phyloP scores from a whole-genome alignment of 2,797 vertebrate genomes.

The Cyclopterus lumpus region DNA sequence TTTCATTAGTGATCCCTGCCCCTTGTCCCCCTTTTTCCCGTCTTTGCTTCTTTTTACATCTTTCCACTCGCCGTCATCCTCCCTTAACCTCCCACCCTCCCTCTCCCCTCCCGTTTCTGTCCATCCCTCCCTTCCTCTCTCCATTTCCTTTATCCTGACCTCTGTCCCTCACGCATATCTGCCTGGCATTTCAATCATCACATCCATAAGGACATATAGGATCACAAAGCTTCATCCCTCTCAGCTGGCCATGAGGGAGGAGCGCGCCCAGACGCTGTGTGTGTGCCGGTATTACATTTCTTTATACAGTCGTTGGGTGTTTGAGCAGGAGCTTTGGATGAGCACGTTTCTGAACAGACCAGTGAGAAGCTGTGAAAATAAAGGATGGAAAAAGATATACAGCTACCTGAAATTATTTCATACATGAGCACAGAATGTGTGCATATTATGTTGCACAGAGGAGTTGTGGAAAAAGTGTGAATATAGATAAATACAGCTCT shows the following conservation, averaged over 20 bases:
- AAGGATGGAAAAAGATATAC: not conserved
- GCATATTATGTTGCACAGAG: not conserved
- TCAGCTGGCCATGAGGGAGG: slow-evolving; percentile 21
- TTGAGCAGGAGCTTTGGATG: slow-evolving; percentile 28
- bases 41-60: slow-evolving; percentile 50
- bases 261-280: slow-evolving; percentile 4
- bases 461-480: slow-evolving; percentile 14
- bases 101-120: slow-evolving; percentile 22
- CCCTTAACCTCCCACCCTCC: not conserved
- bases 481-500: not conserved
- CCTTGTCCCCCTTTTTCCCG: slow-evolving; percentile 34
- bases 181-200: slow-evolving; percentile 71
- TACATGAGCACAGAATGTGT: not conserved
- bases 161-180: slow-evolving; percentile 59
- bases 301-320: slow-evolving; percentile 6
- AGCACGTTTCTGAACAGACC: slow-evolving; percentile 13
- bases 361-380: not conserved
- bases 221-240: slow-evolving; percentile 49
- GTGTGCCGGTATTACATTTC: not conserved
- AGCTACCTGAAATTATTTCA: slow-evolving; percentile 1
- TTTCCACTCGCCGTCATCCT: slow-evolving; percentile 25
- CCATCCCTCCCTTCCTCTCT: slow-evolving; percentile 43
- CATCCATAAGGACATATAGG: slow-evolving; percentile 34
- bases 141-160: slow-evolving; percentile 58
- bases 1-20: slow-evolving; percentile 59